Evolutionary conservation across 2,113 vertebrate species (phyloP).

Genomic region (Podarcis cretensis): DNA sequence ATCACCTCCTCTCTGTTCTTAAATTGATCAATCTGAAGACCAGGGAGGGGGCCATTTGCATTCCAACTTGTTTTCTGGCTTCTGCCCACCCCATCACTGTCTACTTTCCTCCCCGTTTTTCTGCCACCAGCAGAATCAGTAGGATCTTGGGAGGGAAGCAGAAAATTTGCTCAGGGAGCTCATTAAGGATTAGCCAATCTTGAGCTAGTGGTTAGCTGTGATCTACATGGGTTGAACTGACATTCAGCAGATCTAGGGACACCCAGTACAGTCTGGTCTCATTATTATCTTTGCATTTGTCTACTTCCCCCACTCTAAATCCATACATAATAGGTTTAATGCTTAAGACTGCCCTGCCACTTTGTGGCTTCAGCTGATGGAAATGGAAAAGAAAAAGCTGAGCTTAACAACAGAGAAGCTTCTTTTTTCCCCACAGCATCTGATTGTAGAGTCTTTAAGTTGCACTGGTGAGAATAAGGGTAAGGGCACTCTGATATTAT

Average conservation of each 20-base stretch:
- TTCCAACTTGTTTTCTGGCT: too few relatives aligned
- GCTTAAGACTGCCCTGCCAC: too few relatives aligned
- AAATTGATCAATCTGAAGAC: too few relatives aligned
- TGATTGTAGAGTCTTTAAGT: slow-evolving; percentile 4
- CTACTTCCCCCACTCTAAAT: neutral
- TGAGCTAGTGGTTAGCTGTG: neutral
- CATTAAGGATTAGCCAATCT: neutral
- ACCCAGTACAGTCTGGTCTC: neutral
- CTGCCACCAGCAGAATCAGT: neutral
- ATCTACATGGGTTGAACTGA: too few relatives aligned
- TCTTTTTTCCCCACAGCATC: neutral
- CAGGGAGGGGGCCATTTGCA: too few relatives aligned
- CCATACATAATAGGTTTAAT: too few relatives aligned
- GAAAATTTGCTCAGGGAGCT: too few relatives aligned
- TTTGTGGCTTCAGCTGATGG: neutral
- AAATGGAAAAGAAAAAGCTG: neutral
- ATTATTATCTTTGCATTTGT: neutral
- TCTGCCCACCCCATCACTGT: too few relatives aligned
- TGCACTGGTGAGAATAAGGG: neutral
- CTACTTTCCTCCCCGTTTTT: too few relatives aligned
- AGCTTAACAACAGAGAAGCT: neutral
- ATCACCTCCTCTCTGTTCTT: too few relatives aligned
- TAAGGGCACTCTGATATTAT: neutral
- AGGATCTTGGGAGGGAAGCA: too few relatives aligned
- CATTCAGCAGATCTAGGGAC: neutral